Evolutionary conservation across 2,113 vertebrate species (phyloP).

Genomic region (Brienomyrus brachyistius): DNA sequence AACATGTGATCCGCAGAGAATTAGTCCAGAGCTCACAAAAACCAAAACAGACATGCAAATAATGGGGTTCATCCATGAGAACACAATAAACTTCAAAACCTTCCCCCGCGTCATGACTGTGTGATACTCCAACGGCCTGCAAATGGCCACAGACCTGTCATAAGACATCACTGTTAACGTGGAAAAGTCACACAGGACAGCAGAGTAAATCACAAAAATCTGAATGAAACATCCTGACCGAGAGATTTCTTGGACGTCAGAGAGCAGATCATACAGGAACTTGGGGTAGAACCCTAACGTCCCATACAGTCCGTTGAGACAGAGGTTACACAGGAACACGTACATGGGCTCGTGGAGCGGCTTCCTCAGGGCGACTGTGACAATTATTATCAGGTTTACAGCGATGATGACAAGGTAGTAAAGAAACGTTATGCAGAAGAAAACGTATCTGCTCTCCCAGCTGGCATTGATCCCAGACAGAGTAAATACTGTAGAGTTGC

Average conservation of each 20-base stretch:
- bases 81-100: background rate
- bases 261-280: slow-evolving; percentile 48
- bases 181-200: slow-evolving; percentile 42
- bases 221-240: slow-evolving; percentile 48
- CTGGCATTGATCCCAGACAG: background rate
- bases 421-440: background rate
- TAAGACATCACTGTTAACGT: slow-evolving; percentile 39
- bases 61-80: slow-evolving; percentile 10
- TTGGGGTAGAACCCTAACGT: slow-evolving; percentile 43
- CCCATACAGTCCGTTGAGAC: slow-evolving; percentile 2
- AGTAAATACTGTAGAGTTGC: background rate
- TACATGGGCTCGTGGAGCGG: slow-evolving; percentile 14
- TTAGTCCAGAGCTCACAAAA: background rate
- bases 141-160: slow-evolving; percentile 20
- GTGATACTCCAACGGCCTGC: slow-evolving; percentile 43
- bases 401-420: too few species aligned
- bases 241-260: slow-evolving; percentile 43
- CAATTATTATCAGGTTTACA: too few species aligned
- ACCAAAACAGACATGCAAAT: background rate
- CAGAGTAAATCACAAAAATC: slow-evolving; percentile 43
- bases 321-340: slow-evolving; percentile 11
- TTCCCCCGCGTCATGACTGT: slow-evolving; percentile 36
- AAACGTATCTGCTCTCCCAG: background rate
- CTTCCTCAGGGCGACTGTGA: background rate
- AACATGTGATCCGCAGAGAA: too few species aligned